These are phyloP conservation scores for Ophion obscuratus DNA, from an alignment of 2,888 invertebrate species.

Conservation along the genomic window DNA sequence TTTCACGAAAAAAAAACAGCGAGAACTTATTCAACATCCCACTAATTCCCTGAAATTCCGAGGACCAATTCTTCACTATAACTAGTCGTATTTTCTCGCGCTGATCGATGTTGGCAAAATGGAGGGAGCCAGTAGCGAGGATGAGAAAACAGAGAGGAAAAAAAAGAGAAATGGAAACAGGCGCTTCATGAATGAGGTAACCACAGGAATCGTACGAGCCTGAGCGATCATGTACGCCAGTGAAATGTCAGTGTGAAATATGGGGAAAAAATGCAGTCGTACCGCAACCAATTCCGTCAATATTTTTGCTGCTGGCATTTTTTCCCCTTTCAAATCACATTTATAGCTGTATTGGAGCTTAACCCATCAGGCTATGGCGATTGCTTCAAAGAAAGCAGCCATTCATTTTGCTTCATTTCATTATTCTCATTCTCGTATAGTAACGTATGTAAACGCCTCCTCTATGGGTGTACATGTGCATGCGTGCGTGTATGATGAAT, in stretches of 20 bases:
- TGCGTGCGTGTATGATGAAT: neutral
- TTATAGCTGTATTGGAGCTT: constrained; percentile 23
- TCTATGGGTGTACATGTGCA: neutral
- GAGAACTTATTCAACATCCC: too few species aligned
- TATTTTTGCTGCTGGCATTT: constrained; percentile 31
- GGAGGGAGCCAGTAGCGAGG: neutral
- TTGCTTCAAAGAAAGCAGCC: neutral
- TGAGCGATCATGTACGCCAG: neutral
- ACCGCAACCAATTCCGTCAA: constrained; percentile 30
- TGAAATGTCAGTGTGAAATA: constrained; percentile 16
- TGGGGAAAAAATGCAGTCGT: constrained; percentile 17
- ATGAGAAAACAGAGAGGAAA: constrained; percentile 15
- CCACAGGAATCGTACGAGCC: constrained; percentile 31
- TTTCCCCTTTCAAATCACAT: constrained; percentile 16
- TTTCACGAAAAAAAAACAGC: too few species aligned
- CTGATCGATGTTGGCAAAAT: neutral
- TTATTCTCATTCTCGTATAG: neutral
- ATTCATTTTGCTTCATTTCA: neutral
- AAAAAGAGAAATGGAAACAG: constrained; percentile 13
- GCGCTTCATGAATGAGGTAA: constrained; percentile 26
- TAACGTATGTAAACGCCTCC: neutral
- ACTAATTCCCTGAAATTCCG: too few species aligned
- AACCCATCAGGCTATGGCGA: constrained; percentile 34
- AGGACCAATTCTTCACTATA: neutral
- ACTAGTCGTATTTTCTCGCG: constrained; percentile 30